phyloP scores from a whole-genome alignment of 2,797 vertebrate species.

The Dicrostonyx torquatus region DNA sequence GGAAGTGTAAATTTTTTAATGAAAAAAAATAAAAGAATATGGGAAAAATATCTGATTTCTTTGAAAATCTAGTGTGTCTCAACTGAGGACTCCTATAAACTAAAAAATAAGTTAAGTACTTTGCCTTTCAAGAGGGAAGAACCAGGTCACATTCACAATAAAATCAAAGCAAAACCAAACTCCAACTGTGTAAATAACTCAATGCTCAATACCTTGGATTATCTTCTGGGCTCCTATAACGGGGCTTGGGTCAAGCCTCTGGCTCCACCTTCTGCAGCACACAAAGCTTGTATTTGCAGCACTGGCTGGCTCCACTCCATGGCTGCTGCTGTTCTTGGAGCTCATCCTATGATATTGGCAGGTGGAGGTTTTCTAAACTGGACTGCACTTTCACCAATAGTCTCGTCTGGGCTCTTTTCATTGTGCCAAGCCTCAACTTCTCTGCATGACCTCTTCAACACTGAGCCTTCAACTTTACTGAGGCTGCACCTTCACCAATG shows the following conservation, averaged over 20 bases:
- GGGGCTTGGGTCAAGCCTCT: background rate
- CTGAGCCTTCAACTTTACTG: background rate
- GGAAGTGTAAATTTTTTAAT: no score
- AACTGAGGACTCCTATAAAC: background rate
- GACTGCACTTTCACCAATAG: background rate
- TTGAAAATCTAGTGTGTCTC: background rate
- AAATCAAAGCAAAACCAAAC: background rate
- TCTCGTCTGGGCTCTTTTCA: background rate
- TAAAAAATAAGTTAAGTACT: background rate
- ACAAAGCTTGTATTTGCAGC: background rate
- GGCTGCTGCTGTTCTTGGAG: background rate
- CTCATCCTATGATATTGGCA: background rate
- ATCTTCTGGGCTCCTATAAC: background rate
- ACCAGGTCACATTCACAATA: background rate
- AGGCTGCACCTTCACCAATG: background rate
- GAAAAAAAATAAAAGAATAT: no score
- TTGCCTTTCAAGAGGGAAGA: background rate
- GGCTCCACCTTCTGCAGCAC: background rate
- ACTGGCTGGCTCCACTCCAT: background rate
- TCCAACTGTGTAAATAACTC: background rate
- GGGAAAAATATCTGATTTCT: background rate
- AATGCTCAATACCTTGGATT: background rate
- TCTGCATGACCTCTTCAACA: background rate
- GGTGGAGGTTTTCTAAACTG: background rate
- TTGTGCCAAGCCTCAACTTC: background rate